phyloP scores from a whole-genome alignment of 2,888 invertebrate genomes.

The Cerastoderma edule region DNA sequence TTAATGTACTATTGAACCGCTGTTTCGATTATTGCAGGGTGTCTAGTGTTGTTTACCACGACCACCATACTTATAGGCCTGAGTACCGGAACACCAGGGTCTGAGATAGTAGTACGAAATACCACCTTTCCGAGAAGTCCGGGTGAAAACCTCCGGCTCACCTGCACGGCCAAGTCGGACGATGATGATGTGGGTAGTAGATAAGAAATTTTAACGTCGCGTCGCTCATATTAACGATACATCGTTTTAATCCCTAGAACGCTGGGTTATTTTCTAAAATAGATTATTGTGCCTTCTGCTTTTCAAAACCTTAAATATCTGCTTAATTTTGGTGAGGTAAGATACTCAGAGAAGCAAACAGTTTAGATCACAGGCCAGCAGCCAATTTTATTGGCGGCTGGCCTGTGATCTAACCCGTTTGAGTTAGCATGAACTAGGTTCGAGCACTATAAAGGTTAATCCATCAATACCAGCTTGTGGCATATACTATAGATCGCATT shows the following conservation, averaged over 20 bases:
- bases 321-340: background rate
- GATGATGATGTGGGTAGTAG: constrained; percentile 14
- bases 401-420: too few relatives aligned
- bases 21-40: background rate
- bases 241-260: too few relatives aligned
- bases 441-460: too few relatives aligned
- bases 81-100: background rate
- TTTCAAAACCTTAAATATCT: background rate
- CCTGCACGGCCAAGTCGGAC: background rate
- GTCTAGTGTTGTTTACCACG: background rate
- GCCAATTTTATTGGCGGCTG: too few relatives aligned
- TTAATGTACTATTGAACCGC: background rate
- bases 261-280: background rate
- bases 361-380: too few relatives aligned
- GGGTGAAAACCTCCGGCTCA: constrained; percentile 1
- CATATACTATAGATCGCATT: too few relatives aligned
- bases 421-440: too few relatives aligned
- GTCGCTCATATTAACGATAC: too few relatives aligned
- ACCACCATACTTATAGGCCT: background rate
- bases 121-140: background rate
- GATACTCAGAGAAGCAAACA: background rate
- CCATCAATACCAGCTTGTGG: too few relatives aligned
- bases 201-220: too few relatives aligned
- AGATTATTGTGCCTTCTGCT: background rate
- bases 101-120: background rate